Base-by-base conservation (phyloP, 2,888 invertebrate species). In the Drosophila anomalata region DNA sequence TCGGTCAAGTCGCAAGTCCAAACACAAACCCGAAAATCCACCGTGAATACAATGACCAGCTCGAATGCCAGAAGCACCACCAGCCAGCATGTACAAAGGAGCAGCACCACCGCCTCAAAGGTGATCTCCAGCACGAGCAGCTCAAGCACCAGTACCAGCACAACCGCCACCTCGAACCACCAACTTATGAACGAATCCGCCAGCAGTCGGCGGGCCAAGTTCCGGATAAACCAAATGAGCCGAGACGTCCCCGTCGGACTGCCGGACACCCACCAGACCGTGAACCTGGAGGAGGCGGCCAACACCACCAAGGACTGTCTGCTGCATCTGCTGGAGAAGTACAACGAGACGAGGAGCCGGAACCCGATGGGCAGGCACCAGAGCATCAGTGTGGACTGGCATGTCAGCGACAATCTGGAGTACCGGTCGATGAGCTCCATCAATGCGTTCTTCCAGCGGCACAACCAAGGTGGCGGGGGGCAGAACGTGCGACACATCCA, bases 361-460 rank as follows among this genome's bases (percentile, higher is more conserved):
- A 90, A 89, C 63, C 88, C 90, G 0, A 92, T 94, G 3, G 93
- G 94, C 0, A 88, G 93, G 41, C 95, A 95, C 78, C 95, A 95
- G 83, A 96, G 96, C 17, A 94, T 96, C 77, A 96, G 96, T 29
- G 92, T 95, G 54, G 96, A 96, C 83, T 96, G 95, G 94, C 94
- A 95, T 26, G 94, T 95, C 9, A 94, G 94, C 22, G 95, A 96
- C 78, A 94, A 94, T 70, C 92, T 96, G 54, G 96, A 95, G 39
- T 95, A 96, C 87, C 94, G 94, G 79, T 95, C 96, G 8, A 96
- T 96, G 93, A 96, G 95, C 78, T 96, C 96, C 60, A 93, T 96
- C 47, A 96, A 96, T 78, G 95, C 95, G 60, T 96, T 96, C 92
- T 96, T 96, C 90, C 95, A 95, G 91, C 92, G 94, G 72, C 94